Conservation (phyloP, 2,888 invertebrate genomes). For the Lissonota sp. region DNA sequence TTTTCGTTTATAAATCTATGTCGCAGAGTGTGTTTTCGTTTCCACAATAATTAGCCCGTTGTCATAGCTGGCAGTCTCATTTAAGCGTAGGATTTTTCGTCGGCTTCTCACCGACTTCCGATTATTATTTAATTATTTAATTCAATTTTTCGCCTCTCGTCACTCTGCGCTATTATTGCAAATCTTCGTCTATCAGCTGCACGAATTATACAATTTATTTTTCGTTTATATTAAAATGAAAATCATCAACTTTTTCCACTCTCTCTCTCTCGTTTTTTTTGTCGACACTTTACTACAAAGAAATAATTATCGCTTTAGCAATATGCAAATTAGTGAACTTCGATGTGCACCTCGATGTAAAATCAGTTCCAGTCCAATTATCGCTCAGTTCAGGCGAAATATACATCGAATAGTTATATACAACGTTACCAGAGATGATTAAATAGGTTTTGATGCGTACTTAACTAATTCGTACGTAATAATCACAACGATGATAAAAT, state of each 20-base stretch:
- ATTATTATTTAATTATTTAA: constrained; percentile 5
- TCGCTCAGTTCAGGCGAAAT: constrained; percentile 77
- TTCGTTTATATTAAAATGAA: constrained; percentile 27
- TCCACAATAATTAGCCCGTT: too few relatives aligned
- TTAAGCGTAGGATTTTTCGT: background rate
- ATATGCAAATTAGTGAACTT: constrained; percentile 19
- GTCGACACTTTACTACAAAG: constrained; percentile 1
- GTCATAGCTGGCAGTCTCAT: background rate
- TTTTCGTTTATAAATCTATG: constrained; percentile 55
- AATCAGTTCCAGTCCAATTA: constrained; percentile 59
- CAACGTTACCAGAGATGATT: constrained; percentile 81
- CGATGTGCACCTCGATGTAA: constrained; percentile 18
- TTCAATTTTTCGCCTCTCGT: constrained; percentile 7
- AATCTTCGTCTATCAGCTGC: constrained; percentile 61
- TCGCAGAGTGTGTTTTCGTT: constrained; percentile 39
- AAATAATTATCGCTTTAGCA: constrained; percentile 28
- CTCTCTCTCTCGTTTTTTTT: background rate
- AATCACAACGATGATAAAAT: constrained; percentile 83
- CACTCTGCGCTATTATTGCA: constrained; percentile 61
- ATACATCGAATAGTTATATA: constrained; percentile 81
- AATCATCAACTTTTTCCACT: constrained; percentile 18
- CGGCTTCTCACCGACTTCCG: background rate
- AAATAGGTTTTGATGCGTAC: constrained; percentile 79
- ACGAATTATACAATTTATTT: constrained; percentile 32
- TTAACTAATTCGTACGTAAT: constrained; percentile 80